phyloP scores from a whole-genome alignment of 2,888 invertebrate genomes.

The Synergus japonicus region DNA sequence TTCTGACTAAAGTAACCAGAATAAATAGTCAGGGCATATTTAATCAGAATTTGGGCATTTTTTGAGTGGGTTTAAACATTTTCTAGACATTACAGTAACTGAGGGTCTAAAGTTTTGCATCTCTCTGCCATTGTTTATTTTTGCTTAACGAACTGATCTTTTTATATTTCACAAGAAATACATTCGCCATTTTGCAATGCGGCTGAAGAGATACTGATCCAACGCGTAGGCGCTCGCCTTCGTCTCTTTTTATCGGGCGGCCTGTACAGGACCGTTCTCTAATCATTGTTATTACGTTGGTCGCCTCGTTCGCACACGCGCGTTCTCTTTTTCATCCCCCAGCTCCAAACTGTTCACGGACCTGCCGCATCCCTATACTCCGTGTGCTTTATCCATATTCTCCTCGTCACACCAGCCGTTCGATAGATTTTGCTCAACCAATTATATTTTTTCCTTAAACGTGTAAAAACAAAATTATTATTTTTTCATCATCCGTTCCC shows the following conservation, averaged over 20 bases:
- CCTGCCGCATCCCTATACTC: conserved; percentile 10
- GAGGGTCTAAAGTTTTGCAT: too few species aligned
- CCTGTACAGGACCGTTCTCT: conserved; percentile 63
- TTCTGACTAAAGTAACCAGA: too few species aligned
- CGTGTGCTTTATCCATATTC: conserved; percentile 7
- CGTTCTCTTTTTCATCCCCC: conserved; percentile 28
- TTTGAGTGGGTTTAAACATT: too few species aligned
- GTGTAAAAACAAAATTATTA: conserved; percentile 37
- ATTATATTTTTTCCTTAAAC: conserved; percentile 49
- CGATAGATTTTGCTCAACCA: conserved; percentile 49
- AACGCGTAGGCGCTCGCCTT: conserved; percentile 38
- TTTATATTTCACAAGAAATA: too few species aligned
- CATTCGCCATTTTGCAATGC: conserved; percentile 37
- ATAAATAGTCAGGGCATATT: too few species aligned
- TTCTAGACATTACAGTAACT: too few species aligned
- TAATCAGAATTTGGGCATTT: too few species aligned
- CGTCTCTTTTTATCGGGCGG: conserved; percentile 28
- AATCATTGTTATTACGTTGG: conserved; percentile 74
- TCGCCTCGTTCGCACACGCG: conserved; percentile 46
- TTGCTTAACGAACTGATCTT: too few species aligned
- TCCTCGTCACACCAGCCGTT: conserved; percentile 8
- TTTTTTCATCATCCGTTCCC: conserved; percentile 35
- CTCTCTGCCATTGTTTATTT: too few species aligned
- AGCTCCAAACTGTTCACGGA: conserved; percentile 13
- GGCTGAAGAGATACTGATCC: conserved; percentile 36